phyloP scores from a whole-genome alignment of 2,888 invertebrate genomes.

The Trachelus stipa region DNA sequence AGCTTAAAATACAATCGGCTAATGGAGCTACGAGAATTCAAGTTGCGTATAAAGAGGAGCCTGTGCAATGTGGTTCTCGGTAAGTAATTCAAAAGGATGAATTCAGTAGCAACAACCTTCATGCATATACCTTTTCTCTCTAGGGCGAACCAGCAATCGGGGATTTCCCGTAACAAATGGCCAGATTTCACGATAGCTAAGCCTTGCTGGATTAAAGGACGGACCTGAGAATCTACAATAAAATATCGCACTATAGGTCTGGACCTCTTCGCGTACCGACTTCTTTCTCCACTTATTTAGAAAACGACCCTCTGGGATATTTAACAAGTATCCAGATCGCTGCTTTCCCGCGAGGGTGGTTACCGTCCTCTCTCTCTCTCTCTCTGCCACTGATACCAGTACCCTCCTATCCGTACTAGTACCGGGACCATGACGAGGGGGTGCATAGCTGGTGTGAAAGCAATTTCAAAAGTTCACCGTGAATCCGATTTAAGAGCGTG shows the following conservation, averaged over 20 bases:
- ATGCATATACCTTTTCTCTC: background rate
- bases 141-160: background rate
- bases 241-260: slow-evolving; percentile 2
- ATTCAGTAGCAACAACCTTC: background rate
- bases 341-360: background rate
- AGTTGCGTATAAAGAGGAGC: slow-evolving; percentile 36
- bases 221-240: slow-evolving; percentile 25
- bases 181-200: slow-evolving; percentile 38
- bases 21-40: slow-evolving; percentile 50
- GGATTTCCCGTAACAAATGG: slow-evolving; percentile 29
- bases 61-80: background rate
- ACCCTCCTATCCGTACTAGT: background rate
- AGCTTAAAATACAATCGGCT: slow-evolving; percentile 53
- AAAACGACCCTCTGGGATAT: background rate
- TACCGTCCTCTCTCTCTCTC: background rate
- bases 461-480: background rate
- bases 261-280: background rate
- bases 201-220: slow-evolving; percentile 21
- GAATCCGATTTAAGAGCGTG: slow-evolving; percentile 3
- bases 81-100: background rate
- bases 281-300: background rate
- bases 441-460: background rate
- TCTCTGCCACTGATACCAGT: background rate
- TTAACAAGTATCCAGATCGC: background rate
- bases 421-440: background rate